phyloP scores from a whole-genome alignment of 2,888 invertebrate species.

The Microplitis manilae region DNA sequence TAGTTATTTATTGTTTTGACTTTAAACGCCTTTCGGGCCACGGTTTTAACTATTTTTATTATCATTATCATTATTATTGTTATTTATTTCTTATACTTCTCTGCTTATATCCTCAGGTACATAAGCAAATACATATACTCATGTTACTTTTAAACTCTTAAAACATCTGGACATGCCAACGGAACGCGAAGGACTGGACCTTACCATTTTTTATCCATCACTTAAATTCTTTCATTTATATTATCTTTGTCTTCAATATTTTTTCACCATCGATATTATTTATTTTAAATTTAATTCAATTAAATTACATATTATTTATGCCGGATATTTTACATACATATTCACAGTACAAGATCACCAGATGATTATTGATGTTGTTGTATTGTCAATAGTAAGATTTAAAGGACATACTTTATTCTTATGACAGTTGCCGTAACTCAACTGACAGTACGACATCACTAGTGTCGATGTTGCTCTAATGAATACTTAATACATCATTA shows the following conservation, averaged over 20 bases:
- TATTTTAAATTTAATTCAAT: neutral
- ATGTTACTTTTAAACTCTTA: slow-evolving; percentile 23
- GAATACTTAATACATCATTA: slow-evolving; percentile 55
- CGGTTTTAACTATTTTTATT: slow-evolving; percentile 38
- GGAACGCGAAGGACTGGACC: slow-evolving; percentile 44
- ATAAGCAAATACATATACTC: slow-evolving; percentile 12
- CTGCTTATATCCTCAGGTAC: slow-evolving; percentile 14
- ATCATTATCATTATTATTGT: slow-evolving; percentile 3
- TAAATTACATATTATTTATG: neutral
- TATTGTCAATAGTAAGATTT: slow-evolving; percentile 15
- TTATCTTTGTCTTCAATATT: neutral
- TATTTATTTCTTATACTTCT: slow-evolving; percentile 27
- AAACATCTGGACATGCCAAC: slow-evolving; percentile 33
- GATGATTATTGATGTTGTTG: neutral
- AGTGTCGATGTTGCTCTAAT: slow-evolving; percentile 49
- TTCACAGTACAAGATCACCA: neutral
- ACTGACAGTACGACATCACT: slow-evolving; percentile 7
- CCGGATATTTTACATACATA: neutral
- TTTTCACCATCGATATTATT: neutral
- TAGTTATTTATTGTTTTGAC: slow-evolving; percentile 62
- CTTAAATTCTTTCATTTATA: slow-evolving; percentile 3
- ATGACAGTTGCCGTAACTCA: slow-evolving; percentile 29
- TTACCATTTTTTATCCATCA: slow-evolving; percentile 22
- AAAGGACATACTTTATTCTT: slow-evolving; percentile 7
- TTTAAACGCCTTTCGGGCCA: slow-evolving; percentile 39